These are phyloP conservation scores for Vanacampus margaritifer DNA, from an alignment of 2,113 vertebrate species.

Conservation along the genomic window DNA sequence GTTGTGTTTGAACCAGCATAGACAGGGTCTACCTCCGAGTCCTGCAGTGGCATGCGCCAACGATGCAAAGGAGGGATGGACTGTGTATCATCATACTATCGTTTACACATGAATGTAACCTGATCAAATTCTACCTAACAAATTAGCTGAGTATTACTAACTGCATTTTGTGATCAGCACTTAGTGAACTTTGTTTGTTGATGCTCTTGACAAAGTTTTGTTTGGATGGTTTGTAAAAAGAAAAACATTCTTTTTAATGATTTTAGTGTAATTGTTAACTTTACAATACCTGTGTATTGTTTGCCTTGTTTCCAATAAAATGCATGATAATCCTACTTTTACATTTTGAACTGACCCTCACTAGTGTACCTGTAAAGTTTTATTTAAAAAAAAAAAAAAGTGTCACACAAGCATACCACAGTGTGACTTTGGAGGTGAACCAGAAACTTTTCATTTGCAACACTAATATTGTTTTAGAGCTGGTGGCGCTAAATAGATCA, in stretches of 20 bases:
- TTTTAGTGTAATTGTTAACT: slow-evolving; percentile 48
- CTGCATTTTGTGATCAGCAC: slow-evolving; percentile 47
- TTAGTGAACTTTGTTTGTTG: slow-evolving; percentile 32
- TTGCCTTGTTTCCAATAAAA: slow-evolving; percentile 68
- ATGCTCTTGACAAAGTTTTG: slow-evolving; percentile 33
- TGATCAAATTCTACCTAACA: slow-evolving; percentile 54
- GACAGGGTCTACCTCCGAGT: slow-evolving; percentile 40
- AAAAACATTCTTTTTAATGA: slow-evolving; percentile 37
- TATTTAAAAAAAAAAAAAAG: too few species aligned
- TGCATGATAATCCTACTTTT: slow-evolving; percentile 55
- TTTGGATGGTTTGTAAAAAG: slow-evolving; percentile 53
- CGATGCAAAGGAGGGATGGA: slow-evolving; percentile 30
- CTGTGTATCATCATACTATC: slow-evolving; percentile 47
- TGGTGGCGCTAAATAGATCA: neutral
- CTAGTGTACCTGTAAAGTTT: neutral
- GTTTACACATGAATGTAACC: slow-evolving; percentile 76
- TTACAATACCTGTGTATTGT: slow-evolving; percentile 54
- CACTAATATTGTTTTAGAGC: neutral
- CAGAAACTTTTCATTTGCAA: neutral
- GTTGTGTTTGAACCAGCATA: slow-evolving; percentile 45
- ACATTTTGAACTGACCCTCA: neutral
- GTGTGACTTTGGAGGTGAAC: neutral
- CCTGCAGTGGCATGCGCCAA: slow-evolving; percentile 34
- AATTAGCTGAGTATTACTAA: slow-evolving; percentile 48
- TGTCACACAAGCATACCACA: neutral